A percentile compares a stretch with the other conserved stretches of the same genome.
phyloP scores from a whole-genome alignment of 2,888 invertebrate genomes.

The Pachymerium ferrugineum region DNA sequence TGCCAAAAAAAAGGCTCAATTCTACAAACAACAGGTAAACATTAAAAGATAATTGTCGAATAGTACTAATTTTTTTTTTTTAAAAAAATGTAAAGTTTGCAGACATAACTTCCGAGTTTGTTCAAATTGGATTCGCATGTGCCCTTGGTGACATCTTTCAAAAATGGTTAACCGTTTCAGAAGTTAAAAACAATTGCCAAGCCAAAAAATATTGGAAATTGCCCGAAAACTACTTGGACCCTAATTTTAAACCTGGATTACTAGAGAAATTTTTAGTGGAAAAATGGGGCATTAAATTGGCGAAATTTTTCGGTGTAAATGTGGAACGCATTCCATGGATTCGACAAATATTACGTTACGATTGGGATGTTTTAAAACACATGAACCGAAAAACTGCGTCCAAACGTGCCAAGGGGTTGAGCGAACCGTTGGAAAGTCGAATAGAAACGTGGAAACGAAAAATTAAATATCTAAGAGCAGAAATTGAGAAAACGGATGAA shows the following conservation, averaged over 20 bases:
- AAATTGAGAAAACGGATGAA: not conserved
- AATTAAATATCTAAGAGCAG: not conserved
- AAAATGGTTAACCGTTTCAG: not conserved
- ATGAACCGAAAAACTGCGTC: not conserved
- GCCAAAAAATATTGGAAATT: not conserved
- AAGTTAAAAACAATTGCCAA: not conserved
- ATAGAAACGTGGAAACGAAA: not conserved
- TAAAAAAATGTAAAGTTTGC: not conserved
- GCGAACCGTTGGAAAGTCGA: not conserved
- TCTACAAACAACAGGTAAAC: not conserved
- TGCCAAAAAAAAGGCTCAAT: not conserved
- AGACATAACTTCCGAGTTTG: not conserved
- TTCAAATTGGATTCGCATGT: not conserved
- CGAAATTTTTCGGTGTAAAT: not conserved
- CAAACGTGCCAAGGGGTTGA: not conserved
- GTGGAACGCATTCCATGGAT: not conserved
- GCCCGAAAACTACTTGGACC: not conserved
- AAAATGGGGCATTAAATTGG: not conserved
- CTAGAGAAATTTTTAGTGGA: not conserved
- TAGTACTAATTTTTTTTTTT: too few relatives aligned
- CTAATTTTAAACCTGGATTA: not conserved
- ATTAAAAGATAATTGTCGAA: too few relatives aligned
- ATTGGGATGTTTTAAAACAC: not conserved
- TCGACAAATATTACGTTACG: not conserved
- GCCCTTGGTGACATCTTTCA: not conserved